Conservation (phyloP, 2,888 invertebrate genomes). For the Malthinus flaveolus region DNA sequence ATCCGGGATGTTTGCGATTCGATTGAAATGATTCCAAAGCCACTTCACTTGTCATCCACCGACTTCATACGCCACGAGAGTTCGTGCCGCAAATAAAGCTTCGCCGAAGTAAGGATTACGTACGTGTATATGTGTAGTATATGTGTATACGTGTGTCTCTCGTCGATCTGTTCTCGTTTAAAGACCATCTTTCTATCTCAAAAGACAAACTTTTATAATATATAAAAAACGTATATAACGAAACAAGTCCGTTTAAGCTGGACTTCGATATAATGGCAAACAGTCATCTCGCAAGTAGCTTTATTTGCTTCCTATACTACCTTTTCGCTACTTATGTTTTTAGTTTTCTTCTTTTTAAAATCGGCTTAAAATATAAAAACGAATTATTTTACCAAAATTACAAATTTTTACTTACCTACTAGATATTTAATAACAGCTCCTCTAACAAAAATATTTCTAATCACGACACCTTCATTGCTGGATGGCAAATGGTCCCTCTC, state of each 20-base stretch:
- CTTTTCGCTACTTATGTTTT: constrained; percentile 4
- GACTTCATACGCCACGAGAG: constrained; percentile 40
- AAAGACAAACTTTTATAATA: constrained; percentile 15
- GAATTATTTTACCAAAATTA: neutral
- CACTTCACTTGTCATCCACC: constrained; percentile 50
- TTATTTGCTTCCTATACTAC: neutral
- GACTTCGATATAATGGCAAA: constrained; percentile 22
- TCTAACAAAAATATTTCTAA: too few relatives aligned
- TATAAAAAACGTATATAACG: constrained; percentile 3
- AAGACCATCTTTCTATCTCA: constrained; percentile 26
- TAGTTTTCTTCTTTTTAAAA: constrained; percentile 3
- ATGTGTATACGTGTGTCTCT: constrained; percentile 27
- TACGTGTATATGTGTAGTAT: constrained; percentile 29
- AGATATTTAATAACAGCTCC: too few relatives aligned
- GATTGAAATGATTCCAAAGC: constrained; percentile 52
- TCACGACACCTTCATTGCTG: too few relatives aligned
- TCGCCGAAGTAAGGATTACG: constrained; percentile 49
- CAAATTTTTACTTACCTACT: neutral
- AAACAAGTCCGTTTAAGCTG: constrained; percentile 18
- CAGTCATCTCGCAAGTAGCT: constrained; percentile 12
- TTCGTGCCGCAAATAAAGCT: constrained; percentile 49
- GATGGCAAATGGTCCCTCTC: too few relatives aligned
- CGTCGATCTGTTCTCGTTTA: constrained; percentile 24
- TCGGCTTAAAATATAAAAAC: neutral
- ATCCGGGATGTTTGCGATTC: constrained; percentile 48